Conservation (phyloP, 2,113 vertebrate genomes). For the Collichthys lucidus region DNA sequence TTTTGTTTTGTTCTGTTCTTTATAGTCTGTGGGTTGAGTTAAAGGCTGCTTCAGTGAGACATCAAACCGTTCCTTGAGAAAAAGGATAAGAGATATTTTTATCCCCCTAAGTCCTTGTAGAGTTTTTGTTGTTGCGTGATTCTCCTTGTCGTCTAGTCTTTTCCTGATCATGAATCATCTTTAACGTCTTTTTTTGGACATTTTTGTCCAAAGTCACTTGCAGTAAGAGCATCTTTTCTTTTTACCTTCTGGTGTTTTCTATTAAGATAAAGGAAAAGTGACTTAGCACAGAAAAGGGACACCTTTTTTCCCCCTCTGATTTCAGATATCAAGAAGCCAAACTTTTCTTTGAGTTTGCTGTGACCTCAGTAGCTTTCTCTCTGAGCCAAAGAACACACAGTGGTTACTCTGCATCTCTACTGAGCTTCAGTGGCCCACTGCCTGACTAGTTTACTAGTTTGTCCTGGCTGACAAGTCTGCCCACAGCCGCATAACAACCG, state of each 20-base stretch:
- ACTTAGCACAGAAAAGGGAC: not conserved
- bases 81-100: not conserved
- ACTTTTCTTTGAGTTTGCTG: conserved; percentile 3
- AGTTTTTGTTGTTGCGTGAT: not conserved
- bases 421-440: not conserved
- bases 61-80: not conserved
- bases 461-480: not conserved
- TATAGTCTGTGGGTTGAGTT: not conserved
- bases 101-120: not conserved
- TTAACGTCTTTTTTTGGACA: not conserved
- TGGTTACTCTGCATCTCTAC: not conserved
- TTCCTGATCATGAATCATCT: not conserved
- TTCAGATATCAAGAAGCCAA: not conserved
- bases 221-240: not conserved
- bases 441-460: not conserved
- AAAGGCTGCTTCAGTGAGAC: not conserved
- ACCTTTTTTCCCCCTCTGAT: not conserved
- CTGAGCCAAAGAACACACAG: not conserved
- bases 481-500: not conserved
- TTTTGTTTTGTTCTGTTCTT: not conserved
- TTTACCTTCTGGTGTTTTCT: not conserved
- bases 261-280: not conserved
- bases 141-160: not conserved
- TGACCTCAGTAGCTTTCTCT: not conserved
- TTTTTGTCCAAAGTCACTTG: not conserved